Conservation (phyloP, 30 jellyfish, hydroid and myxozoan species). For the Pelagia noctiluca region DNA sequence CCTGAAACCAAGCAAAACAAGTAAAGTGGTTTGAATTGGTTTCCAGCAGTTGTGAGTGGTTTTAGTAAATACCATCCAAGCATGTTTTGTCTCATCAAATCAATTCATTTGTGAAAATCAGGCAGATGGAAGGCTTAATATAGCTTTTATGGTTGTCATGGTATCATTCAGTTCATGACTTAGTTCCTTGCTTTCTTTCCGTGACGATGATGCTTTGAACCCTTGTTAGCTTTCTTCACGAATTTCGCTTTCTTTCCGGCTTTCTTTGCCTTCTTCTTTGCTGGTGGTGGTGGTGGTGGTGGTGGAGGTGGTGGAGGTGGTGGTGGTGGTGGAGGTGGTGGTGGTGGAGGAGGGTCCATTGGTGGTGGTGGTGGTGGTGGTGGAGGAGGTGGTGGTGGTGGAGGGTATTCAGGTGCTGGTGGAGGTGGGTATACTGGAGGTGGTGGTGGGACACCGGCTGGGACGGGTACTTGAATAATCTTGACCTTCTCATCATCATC, state of each 20-base stretch:
- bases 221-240: constrained; percentile 17
- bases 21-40: no score
- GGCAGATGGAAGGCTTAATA: no score
- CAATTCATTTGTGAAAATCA: no score
- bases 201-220: constrained; percentile 47
- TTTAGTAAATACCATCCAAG: no score
- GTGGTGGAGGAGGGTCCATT: constrained; percentile 51
- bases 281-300: constrained; percentile 64
- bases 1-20: no score
- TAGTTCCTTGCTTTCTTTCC: constrained; percentile 45
- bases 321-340: constrained; percentile 79
- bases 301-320: constrained; percentile 86
- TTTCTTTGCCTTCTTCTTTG: constrained; percentile 52
- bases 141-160: no score
- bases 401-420: constrained; percentile 56
- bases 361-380: constrained; percentile 68
- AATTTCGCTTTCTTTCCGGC: constrained; percentile 52
- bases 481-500: constrained; percentile 34
- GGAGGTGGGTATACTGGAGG: constrained; percentile 54
- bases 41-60: no score
- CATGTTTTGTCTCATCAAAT: no score
- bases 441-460: constrained; percentile 49
- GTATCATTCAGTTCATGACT: no score
- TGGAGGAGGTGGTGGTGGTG: constrained; percentile 75
- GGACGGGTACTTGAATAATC: constrained; percentile 29